These are phyloP conservation scores for Marmota monax DNA, from an alignment of 2,113 vertebrate genomes.

Conservation along the genomic window DNA sequence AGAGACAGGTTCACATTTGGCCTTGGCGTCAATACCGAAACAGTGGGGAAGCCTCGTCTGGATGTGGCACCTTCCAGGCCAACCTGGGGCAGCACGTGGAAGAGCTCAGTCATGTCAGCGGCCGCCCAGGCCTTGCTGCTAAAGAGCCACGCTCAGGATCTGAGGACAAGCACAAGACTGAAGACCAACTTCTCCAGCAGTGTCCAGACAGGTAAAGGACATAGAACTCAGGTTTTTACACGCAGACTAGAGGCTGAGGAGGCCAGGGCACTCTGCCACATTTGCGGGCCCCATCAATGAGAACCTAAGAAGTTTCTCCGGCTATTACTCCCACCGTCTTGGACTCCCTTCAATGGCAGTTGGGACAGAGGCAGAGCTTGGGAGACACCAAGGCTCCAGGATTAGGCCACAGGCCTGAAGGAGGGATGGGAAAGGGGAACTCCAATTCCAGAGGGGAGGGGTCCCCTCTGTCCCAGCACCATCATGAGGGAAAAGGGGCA, in stretches of 20 bases:
- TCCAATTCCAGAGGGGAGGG: neutral
- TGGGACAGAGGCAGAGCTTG: neutral
- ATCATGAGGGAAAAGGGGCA: neutral
- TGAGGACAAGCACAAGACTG: neutral
- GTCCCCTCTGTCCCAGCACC: neutral
- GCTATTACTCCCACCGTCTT: neutral
- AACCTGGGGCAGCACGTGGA: neutral
- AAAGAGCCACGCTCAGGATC: neutral
- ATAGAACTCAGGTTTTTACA: neutral
- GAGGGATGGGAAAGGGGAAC: neutral
- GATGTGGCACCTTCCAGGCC: neutral
- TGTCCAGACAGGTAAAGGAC: neutral
- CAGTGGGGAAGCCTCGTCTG: neutral
- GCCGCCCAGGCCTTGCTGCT: accelerated
- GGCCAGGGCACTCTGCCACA: neutral
- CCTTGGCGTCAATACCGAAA: neutral
- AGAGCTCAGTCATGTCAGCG: accelerated
- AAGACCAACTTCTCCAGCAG: neutral
- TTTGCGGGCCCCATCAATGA: neutral
- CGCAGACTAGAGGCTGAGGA: neutral
- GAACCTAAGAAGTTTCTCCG: neutral
- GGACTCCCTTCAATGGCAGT: neutral
- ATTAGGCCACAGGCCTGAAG: neutral
- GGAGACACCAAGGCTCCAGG: neutral
- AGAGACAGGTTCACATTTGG: neutral